phyloP scores from a whole-genome alignment of 2,113 vertebrate genomes.

The Xyliphius kryptos region DNA sequence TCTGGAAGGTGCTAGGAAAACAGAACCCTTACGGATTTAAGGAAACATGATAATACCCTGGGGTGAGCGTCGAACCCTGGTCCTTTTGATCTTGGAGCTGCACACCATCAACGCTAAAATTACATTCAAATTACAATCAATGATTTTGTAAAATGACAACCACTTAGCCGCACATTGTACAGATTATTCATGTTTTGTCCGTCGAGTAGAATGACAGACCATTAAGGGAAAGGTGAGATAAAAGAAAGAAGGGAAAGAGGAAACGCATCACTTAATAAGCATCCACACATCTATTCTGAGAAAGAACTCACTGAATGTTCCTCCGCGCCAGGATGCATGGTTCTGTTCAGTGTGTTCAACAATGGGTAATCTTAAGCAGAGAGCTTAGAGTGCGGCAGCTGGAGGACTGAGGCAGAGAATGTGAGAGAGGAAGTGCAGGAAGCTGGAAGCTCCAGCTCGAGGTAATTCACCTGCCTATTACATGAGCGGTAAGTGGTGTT shows the following conservation, averaged over 20 bases:
- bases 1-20: too few species aligned
- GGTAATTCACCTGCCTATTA: conserved; percentile 35
- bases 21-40: too few species aligned
- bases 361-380: neutral
- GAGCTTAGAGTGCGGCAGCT: neutral
- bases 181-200: too few species aligned
- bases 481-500: conserved; percentile 24
- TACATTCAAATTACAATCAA: too few species aligned
- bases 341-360: neutral
- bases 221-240: neutral
- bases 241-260: neutral
- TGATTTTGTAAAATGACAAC: too few species aligned
- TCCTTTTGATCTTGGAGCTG: too few species aligned
- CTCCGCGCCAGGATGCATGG: neutral
- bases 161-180: too few species aligned
- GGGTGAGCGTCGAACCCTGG: too few species aligned
- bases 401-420: neutral
- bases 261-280: too few species aligned
- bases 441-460: conserved; percentile 7
- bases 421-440: neutral
- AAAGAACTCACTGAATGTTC: neutral
- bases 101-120: too few species aligned
- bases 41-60: too few species aligned
- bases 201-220: neutral
- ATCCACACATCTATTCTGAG: neutral